Evolutionary conservation across 2,888 invertebrate genomes (phyloP).

Genomic region (Glyphotaelius pellucidus): DNA sequence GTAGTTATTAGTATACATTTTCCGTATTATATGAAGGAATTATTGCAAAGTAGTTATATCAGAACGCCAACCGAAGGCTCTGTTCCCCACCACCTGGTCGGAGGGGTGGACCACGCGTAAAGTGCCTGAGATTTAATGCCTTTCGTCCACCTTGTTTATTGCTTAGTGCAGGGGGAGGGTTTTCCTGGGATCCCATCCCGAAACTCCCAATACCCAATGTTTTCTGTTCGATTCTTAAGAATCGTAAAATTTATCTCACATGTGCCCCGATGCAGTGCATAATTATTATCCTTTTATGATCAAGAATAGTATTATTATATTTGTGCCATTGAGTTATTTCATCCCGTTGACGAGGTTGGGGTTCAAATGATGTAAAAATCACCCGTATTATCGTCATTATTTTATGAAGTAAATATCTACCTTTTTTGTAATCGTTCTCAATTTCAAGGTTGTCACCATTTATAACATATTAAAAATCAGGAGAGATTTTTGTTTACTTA

Average conservation of each 20-base stretch:
- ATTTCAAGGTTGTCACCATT: not conserved
- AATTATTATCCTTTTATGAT: not conserved
- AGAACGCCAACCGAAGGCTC: not conserved
- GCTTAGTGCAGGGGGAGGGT: constrained; percentile 40
- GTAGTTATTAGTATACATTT: too few species aligned
- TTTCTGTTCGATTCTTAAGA: not conserved
- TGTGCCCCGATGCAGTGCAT: not conserved
- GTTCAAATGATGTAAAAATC: not conserved
- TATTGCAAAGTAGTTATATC: not conserved
- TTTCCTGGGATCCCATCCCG: constrained; percentile 42
- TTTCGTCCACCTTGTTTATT: constrained; percentile 57
- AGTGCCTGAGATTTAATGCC: constrained; percentile 53
- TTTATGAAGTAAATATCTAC: not conserved
- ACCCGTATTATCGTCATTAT: not conserved
- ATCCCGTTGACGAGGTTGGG: not conserved
- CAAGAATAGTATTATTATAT: not conserved
- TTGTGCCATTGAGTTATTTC: not conserved
- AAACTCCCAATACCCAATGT: not conserved
- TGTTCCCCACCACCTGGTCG: not conserved
- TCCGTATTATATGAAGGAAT: not conserved
- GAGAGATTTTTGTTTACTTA: not conserved
- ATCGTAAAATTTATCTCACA: not conserved
- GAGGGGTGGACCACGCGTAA: constrained; percentile 45
- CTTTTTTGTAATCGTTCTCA: not conserved
- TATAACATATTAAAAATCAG: not conserved